These are phyloP conservation scores for Adelognathus sp. DNA, from an alignment of 2,888 invertebrate species.

Conservation along the genomic window DNA sequence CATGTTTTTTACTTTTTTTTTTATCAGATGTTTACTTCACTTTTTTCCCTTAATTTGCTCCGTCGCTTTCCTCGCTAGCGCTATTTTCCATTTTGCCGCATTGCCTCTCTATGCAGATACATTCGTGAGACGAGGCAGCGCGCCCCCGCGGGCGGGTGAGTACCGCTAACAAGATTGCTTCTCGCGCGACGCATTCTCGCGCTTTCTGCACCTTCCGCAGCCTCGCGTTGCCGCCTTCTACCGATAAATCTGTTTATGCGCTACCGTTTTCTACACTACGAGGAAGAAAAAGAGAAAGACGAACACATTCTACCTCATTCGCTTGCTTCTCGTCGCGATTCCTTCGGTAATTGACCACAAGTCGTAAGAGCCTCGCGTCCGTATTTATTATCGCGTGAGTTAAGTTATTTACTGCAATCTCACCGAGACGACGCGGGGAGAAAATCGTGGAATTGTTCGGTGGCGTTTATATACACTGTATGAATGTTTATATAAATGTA, in stretches of 20 bases:
- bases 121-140: neutral
- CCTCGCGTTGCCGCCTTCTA: slow-evolving; percentile 40
- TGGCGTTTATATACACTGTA: neutral
- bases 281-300: too few relatives aligned
- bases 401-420: slow-evolving; percentile 56
- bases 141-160: neutral
- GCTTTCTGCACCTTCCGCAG: too few relatives aligned
- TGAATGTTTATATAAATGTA: too few relatives aligned
- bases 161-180: slow-evolving; percentile 70
- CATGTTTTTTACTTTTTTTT: slow-evolving; percentile 6
- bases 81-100: slow-evolving; percentile 53
- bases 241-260: slow-evolving; percentile 72
- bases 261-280: slow-evolving; percentile 63
- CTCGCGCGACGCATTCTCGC: slow-evolving; percentile 41
- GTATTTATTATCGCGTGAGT: slow-evolving; percentile 58
- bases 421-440: slow-evolving; percentile 5
- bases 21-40: neutral
- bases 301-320: neutral
- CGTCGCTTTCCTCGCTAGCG: slow-evolving; percentile 15
- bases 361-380: slow-evolving; percentile 30
- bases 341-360: slow-evolving; percentile 65
- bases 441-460: slow-evolving; percentile 40
- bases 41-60: slow-evolving; percentile 41
- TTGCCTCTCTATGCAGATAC: slow-evolving; percentile 62
- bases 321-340: neutral